Evolutionary conservation across 2,113 vertebrate genomes (phyloP).

Genomic region (Carlito syrichta): DNA sequence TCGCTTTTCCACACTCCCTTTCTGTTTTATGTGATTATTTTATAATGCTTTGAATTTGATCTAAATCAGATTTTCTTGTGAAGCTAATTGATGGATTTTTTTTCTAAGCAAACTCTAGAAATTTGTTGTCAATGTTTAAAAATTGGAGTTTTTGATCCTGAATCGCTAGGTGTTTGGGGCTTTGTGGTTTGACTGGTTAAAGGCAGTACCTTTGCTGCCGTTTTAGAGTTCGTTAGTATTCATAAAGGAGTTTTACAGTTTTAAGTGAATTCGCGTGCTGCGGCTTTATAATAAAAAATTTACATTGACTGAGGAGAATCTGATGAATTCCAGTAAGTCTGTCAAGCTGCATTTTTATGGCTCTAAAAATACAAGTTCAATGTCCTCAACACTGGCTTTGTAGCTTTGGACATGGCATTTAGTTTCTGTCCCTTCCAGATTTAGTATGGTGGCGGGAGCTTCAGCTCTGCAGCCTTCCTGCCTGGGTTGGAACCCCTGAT

Average conservation of each 20-base stretch:
- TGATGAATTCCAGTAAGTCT: constrained; percentile 58
- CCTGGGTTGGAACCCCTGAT: neutral
- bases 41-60: constrained; percentile 1
- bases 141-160: neutral
- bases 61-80: constrained; percentile 28
- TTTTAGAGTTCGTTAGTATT: constrained; percentile 59
- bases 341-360: constrained; percentile 5
- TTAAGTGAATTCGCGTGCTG: constrained; percentile 27
- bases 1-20: neutral
- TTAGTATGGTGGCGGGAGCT: neutral
- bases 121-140: constrained; percentile 25
- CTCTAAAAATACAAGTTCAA: constrained; percentile 20
- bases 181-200: neutral
- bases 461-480: neutral
- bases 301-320: constrained; percentile 64
- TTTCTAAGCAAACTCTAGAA: constrained; percentile 25
- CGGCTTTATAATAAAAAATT: constrained; percentile 62
- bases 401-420: neutral
- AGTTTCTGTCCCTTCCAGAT: neutral
- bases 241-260: constrained; percentile 55
- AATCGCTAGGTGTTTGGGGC: constrained; percentile 10
- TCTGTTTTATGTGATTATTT: neutral
- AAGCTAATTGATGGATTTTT: constrained; percentile 21
- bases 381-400: neutral
- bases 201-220: neutral